Evolutionary conservation across 2,797 vertebrate species (phyloP).

Genomic region (Borostomias antarcticus): DNA sequence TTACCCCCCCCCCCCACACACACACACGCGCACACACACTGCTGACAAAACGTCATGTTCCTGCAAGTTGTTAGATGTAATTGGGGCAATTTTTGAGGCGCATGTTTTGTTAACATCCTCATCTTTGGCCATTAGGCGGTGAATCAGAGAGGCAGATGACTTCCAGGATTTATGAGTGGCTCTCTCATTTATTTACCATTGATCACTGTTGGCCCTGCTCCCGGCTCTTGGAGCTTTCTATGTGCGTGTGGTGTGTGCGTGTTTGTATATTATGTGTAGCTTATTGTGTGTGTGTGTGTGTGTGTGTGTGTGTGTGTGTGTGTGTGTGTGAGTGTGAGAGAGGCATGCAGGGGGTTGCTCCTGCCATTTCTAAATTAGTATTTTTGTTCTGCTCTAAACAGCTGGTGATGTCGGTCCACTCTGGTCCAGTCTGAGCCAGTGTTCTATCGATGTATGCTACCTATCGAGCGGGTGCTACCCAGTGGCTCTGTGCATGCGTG

Average conservation of each 20-base stretch:
- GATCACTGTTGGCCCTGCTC: slow-evolving; percentile 36
- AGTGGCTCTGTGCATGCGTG: too few relatives aligned
- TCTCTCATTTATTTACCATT: slow-evolving; percentile 40
- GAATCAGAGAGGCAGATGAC: slow-evolving; percentile 30
- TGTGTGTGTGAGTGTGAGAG: too few relatives aligned
- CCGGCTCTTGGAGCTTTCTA: slow-evolving; percentile 18
- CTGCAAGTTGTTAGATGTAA: slow-evolving; percentile 26
- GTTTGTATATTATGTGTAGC: too few relatives aligned
- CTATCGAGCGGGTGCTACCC: too few relatives aligned
- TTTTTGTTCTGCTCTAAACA: too few relatives aligned
- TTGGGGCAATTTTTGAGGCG: slow-evolving; percentile 23
- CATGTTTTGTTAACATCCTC: slow-evolving; percentile 38
- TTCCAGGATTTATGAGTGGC: slow-evolving; percentile 28
- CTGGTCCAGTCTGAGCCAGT: too few relatives aligned
- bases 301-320: background rate
- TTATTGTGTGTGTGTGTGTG: slow-evolving; percentile 1
- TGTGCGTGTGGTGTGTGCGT: slow-evolving; percentile 1
- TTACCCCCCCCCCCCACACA: background rate
- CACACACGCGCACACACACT: too few relatives aligned
- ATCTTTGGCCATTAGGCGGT: slow-evolving; percentile 33
- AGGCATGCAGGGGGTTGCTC: too few relatives aligned
- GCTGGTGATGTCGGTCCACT: too few relatives aligned
- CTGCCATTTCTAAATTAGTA: slow-evolving; percentile 32
- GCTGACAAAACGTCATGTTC: background rate
- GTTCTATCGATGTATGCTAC: too few relatives aligned